A percentile compares a stretch with the other conserved stretches of the same genome.
phyloP scores from a whole-genome alignment of 2,113 vertebrate genomes.

The Syrrhaptes paradoxus region DNA sequence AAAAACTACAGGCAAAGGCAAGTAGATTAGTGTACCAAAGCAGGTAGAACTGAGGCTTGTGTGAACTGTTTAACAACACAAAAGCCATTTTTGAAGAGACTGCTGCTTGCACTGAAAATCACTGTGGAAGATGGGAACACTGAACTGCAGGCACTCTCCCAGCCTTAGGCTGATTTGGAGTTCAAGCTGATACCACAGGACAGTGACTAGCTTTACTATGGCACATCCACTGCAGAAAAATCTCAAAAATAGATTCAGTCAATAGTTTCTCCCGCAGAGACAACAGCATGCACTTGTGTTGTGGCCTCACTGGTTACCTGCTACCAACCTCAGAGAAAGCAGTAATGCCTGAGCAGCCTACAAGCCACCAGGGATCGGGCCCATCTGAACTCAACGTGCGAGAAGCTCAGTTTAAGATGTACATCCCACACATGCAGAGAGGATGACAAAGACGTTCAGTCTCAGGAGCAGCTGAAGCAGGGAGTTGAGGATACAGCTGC shows the following conservation, averaged over 20 bases:
- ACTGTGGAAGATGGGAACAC: background rate
- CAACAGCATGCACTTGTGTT: background rate
- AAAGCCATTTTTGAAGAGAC: background rate
- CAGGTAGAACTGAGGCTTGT: background rate
- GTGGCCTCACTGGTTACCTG: background rate
- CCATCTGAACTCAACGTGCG: background rate
- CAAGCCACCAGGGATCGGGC: background rate
- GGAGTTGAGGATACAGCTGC: conserved; percentile 58
- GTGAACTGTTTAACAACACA: background rate
- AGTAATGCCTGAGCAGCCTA: accelerated
- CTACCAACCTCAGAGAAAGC: background rate
- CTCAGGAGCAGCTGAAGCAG: conserved; percentile 57
- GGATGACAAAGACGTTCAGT: background rate
- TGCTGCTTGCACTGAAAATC: background rate
- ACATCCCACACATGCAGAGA: background rate
- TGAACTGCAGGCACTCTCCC: background rate
- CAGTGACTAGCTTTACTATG: background rate
- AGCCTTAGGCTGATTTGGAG: background rate
- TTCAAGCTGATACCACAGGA: background rate
- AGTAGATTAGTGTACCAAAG: background rate
- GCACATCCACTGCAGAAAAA: background rate
- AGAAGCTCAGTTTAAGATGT: background rate
- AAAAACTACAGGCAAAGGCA: background rate
- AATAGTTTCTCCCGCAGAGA: background rate
- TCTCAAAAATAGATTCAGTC: background rate